Base-by-base conservation (phyloP, 2,113 vertebrate species). In the Eidolon helvum region DNA sequence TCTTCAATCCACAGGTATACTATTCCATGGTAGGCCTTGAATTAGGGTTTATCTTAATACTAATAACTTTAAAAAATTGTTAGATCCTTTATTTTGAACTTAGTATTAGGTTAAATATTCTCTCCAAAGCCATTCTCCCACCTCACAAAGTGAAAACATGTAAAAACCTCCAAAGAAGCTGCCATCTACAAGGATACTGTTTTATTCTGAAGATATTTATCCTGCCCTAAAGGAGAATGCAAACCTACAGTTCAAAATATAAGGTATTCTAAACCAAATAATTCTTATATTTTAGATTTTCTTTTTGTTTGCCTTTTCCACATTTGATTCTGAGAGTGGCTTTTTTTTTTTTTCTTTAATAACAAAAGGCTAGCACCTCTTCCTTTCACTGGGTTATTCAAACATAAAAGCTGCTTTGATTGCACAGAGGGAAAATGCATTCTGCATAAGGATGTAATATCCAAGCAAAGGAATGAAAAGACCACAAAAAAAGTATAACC, bases 221-320 rank as follows among this genome's bases (percentile, higher is more conserved):
- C 40, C 48, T 26, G 2, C 18, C 33, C 55, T 93, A 83, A 80
- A 88, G 90, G 66, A 97, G 35, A 96, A 89, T n/a, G 18, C 38
- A 95, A 90, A 89, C 40, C 79, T 50, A 68, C 14, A 78, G 28
- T 48, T 69, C 86, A 77, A 87, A 93, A 80, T 80, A 75, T 68
- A 77, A 75, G 93, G 24, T 53, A 91, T 82, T 65, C 21, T 92
- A 93, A 93, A 82, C 45, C 66, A 93, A 95, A 45, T 74, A 95
- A 89, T 78, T 93, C 48, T 43, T 92, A 61, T 26, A 93, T 91
- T 95, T 97, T 59, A 69, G 21, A 38, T 94, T 93, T 97, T 82
- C 55, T 90, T 90, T 94, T 83, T 19, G 19, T 88, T 48, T 93
- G 38, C 43, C n/a, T 86, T 84, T 11, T 85, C n/a, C 21, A 84